Base-by-base conservation (phyloP, 2,797 vertebrate species). In the Telmatherina bonti region DNA sequence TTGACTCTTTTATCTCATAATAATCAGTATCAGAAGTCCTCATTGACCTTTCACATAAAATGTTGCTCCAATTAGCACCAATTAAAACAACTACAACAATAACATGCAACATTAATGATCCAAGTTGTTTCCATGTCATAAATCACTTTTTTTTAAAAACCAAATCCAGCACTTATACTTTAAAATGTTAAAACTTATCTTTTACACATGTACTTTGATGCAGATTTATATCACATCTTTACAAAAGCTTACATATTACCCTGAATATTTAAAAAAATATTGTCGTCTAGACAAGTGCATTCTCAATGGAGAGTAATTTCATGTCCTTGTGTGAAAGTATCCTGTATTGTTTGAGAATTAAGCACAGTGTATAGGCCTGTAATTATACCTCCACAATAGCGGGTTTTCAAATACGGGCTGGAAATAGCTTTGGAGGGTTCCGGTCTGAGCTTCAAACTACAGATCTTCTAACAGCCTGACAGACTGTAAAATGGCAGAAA, bases 281-380 rank as follows among this genome's bases (percentile, higher is more conserved):
- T 85, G 80, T 88, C 89, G 85, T 90, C 83, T 86, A 76, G 79
- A 89, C 77, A 78, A 85, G 78, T 76, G 78, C 80, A 76, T 86
- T 88, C 87, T 91, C 82, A 89, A 90, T 87, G 81, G 82, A 91
- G 85, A 92, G 88, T 90, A 89, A 92, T 94, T 93, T 88, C 86
- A 91, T 89, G 90, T 89, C 85, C 88, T 92, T 83, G 86, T 92
- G 88, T 93, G 92, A 93, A 93, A 94, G 91, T 89, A 92, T 83
- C 93, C 93, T 92, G 92, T 92, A 94, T 95, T 95, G 94, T 95
- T 95, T 94, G 89, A 90, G 90, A 95, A 95, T 95, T 94, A 95
- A 94, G 92, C 93, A 85, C 90, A 91, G 89, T 79, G 61, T 92
- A 92, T 81, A 88, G 90, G 91, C 89, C 92, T 93, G 89, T 94